Percentiles rank a stretch among this genome's conserved stretches.
These are phyloP conservation scores for Gulo gulo DNA, from an alignment of 2,113 vertebrate genomes.

Conservation along the genomic window DNA sequence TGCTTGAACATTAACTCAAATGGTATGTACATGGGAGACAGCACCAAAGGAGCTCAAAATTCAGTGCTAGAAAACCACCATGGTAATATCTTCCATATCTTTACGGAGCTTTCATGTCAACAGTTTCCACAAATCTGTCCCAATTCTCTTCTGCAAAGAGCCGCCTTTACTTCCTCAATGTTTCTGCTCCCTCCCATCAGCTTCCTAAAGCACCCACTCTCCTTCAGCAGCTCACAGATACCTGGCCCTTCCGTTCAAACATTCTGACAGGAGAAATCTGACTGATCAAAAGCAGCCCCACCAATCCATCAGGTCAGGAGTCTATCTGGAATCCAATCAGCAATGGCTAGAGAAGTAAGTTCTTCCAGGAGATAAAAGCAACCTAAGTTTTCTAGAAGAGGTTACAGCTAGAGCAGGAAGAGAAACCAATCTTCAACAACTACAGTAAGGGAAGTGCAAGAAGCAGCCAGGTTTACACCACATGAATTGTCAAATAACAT, in stretches of 20 bases:
- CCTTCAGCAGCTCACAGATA: background rate
- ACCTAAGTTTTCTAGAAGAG: background rate
- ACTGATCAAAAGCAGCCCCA: background rate
- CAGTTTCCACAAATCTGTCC: background rate
- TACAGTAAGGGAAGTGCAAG: background rate
- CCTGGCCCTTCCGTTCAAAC: background rate
- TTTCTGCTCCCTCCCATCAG: background rate
- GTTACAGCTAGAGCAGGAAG: background rate
- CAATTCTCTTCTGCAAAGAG: conserved; percentile 29
- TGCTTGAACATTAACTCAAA: background rate
- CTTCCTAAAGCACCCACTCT: background rate
- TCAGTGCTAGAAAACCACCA: background rate
- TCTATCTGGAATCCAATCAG: background rate
- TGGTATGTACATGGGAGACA: background rate
- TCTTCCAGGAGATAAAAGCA: background rate
- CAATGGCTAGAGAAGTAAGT: background rate
- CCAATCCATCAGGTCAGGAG: background rate
- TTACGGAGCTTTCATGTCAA: background rate
- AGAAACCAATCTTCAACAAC: background rate
- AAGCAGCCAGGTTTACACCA: background rate
- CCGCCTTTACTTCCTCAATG: background rate
- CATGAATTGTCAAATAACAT: background rate
- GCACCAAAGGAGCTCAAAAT: background rate
- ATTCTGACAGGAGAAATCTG: background rate
- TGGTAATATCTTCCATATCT: background rate